Evolutionary conservation across 2,113 vertebrate species (phyloP).

Genomic region (Progne subis): DNA sequence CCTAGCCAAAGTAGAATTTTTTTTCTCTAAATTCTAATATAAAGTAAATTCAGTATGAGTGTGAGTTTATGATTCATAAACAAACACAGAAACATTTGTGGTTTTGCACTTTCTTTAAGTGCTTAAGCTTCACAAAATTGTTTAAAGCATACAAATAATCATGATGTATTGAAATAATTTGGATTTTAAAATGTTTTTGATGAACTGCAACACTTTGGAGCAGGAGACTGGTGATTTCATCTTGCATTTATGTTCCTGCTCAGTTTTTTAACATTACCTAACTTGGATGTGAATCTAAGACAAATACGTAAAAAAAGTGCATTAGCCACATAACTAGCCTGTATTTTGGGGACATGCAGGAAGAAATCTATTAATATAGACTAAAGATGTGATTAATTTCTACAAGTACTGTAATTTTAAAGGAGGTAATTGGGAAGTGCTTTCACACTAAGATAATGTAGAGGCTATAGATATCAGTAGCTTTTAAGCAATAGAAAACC

Average conservation of each 20-base stretch:
- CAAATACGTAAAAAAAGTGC: not conserved
- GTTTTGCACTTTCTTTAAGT: not conserved
- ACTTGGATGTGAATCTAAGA: not conserved
- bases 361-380: not conserved
- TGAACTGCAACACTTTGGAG: not conserved
- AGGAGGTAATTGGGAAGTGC: not conserved
- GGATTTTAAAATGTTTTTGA: not conserved
- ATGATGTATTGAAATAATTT: not conserved
- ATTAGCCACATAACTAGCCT: not conserved
- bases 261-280: not conserved
- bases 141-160: not conserved
- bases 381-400: not conserved
- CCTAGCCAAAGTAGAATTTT: not conserved
- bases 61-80: not conserved
- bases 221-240: not conserved
- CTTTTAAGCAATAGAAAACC: not conserved
- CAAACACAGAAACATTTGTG: not conserved
- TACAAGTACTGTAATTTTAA: not conserved
- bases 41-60: not conserved
- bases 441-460: not conserved
- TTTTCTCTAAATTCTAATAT: not conserved
- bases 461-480: not conserved
- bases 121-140: conserved; percentile 14
- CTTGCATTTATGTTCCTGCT: not conserved
- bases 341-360: not conserved